Evolutionary conservation across 2,888 invertebrate species (phyloP), one percentile per base, ranked within the genome.

Genomic region (Limnephilus marmoratus): DNA sequence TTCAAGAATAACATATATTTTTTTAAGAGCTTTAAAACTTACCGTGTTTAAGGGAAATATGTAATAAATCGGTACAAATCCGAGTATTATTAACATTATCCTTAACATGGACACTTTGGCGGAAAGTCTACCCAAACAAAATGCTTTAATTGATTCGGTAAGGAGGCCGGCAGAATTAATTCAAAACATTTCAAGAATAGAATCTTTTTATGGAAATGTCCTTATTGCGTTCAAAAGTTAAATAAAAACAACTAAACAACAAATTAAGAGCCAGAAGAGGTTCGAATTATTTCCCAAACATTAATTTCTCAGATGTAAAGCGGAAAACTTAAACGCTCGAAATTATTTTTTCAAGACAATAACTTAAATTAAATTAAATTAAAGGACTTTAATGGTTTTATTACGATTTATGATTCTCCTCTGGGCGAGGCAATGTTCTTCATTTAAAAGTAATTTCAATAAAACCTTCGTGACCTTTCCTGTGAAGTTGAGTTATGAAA

Each of bases 371-470:
- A 82, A 90, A 90, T 90, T 49, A 82, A 81, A 90, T 82, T 41
- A 82, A 82, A 90, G 31, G 90, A 82, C 82, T 90, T 90, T 82
- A 18, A 89, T 81, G 91, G 85, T 91, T 91, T 91, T 91, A 91
- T 91, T 88, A 82, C 88, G 41, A 91, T 91, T 91, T 91, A 91
- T 88, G 91, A 85, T 85, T 82, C 53, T 68, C 88, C 41, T 88
- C 53, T 41, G 53, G 90, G 68, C 85, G 45, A 34, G 90, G 41
- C 34, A 45, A 82, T 90, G 90, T 90, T 90, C 90, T 82, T 82
- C 49, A 90, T 90, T 90, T 90, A 90, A 90, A 90, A 82, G 82
- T 90, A 90, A 90, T 90, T 90, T 90, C 90, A 90, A 90, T 90
- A 68, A 90, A 90, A 45, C 29, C 82, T 41, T 82, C 90, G 82